These are phyloP conservation scores for Intellagama lesueurii DNA, from an alignment of 2,797 vertebrate species.

Conservation along the genomic window DNA sequence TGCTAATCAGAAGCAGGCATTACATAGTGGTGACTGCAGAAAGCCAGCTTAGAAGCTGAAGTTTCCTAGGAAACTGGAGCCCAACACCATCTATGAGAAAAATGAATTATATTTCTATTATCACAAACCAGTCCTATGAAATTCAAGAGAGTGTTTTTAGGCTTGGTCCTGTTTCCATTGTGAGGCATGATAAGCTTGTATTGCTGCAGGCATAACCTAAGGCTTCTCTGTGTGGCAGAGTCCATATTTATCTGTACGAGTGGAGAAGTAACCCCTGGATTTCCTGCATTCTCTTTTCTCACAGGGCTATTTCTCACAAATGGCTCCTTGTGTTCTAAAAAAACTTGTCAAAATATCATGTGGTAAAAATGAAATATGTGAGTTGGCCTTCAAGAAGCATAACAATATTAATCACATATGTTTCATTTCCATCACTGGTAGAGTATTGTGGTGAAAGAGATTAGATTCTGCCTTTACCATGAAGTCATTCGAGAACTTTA, in stretches of 20 bases:
- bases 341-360: neutral
- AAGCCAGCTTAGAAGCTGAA: neutral
- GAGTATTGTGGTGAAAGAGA: neutral
- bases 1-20: no score
- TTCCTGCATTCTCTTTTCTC: neutral
- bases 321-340: neutral
- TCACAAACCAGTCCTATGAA: neutral
- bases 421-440: neutral
- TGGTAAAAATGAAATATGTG: neutral
- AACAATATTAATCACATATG: neutral
- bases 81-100: neutral
- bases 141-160: neutral
- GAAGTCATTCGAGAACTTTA: neutral
- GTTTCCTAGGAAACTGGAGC: neutral
- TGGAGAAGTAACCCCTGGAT: neutral
- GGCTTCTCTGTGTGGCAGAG: neutral
- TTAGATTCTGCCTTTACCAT: neutral
- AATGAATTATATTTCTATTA: neutral
- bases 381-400: neutral
- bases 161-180: constrained; percentile 3
- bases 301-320: neutral
- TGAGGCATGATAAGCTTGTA: constrained; percentile 4
- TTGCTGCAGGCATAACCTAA: constrained; percentile 18
- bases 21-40: neutral
- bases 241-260: constrained; percentile 11